Evolutionary conservation across 2,113 vertebrate species (phyloP), one percentile per base, ranked within the genome.

Genomic region (Triplophysa dalaica): DNA sequence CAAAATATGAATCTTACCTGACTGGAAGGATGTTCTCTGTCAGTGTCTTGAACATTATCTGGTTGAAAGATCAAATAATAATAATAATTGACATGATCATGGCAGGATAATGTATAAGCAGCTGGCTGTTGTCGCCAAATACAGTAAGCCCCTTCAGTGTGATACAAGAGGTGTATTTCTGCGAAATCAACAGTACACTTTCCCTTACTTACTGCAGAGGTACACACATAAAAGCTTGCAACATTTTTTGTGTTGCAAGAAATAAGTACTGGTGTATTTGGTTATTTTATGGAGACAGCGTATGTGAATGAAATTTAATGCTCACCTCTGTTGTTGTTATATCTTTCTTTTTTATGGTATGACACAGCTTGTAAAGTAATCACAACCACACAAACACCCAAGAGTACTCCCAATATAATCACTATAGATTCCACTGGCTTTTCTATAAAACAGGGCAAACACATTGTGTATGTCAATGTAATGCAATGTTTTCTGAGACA

Each of bases 321-420:
- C 33, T 60, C 8, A 73, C 70, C 69, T 80, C 72, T 41, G 48
- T 74, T 48, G 12, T 12, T 17, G 33, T 77, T 58, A 12, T 72
- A 22, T 68, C n/a, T 45, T 75, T 65, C 66, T 19, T 75, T 60
- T 75, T 58, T 41, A 54, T 75, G 75, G 14, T 12, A 54, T 17
- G 66, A 60, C 29, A n/a, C 58, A 5, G 54, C 33, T 41, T 73
- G 70, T 9, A 13, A 33, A 41, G 19, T 66, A 5, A 78, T 60
- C n/a, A 61, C 52, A 45, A 78, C 14, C 38, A 68, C 41, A 61
- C 52, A 69, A 60, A 56, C 12, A 11, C 50, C 54, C 77, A 78
- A 29, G 13, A 69, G 43, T 12, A 74, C 19, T 14, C 50, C 3
- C 41, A 63, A 14, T 14, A 73, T 16, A 26, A 66, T 61, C 13